Conservation (phyloP, 2,888 invertebrate species). For the Saturnia japonica region DNA sequence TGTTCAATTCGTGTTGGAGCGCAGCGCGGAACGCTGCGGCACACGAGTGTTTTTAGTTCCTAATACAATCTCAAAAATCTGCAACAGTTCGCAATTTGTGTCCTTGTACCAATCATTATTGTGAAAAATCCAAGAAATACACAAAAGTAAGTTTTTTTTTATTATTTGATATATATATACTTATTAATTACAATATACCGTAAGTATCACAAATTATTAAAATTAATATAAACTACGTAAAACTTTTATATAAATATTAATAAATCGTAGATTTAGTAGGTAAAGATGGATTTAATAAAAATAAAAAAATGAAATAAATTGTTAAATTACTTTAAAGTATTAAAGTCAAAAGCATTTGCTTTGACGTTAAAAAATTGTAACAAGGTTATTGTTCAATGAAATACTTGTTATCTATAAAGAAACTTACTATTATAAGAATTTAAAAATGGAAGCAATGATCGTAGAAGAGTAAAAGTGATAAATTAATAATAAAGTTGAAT, state of each 20-base stretch:
- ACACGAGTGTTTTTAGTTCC: constrained; percentile 36
- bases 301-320: too few species aligned
- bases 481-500: not conserved
- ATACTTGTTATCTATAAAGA: too few species aligned
- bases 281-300: too few species aligned
- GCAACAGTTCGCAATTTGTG: constrained; percentile 46
- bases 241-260: not conserved
- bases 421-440: too few species aligned
- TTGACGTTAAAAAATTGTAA: too few species aligned
- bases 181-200: too few species aligned
- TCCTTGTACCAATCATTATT: constrained; percentile 27
- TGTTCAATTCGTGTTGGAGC: constrained; percentile 59
- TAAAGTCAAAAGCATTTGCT: too few species aligned
- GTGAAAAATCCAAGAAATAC: constrained; percentile 25
- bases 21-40: constrained; percentile 51
- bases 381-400: too few species aligned
- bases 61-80: not conserved
- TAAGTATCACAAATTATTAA: not conserved
- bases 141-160: constrained; percentile 47
- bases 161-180: not conserved
- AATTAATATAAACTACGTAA: not conserved
- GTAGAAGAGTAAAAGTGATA: too few species aligned
- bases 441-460: too few species aligned
- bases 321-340: too few species aligned
- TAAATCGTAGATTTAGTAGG: too few species aligned